Evolutionary conservation across 2,113 vertebrate genomes (phyloP), one percentile per base, ranked within the genome.

Genomic region (Globicephala melas): DNA sequence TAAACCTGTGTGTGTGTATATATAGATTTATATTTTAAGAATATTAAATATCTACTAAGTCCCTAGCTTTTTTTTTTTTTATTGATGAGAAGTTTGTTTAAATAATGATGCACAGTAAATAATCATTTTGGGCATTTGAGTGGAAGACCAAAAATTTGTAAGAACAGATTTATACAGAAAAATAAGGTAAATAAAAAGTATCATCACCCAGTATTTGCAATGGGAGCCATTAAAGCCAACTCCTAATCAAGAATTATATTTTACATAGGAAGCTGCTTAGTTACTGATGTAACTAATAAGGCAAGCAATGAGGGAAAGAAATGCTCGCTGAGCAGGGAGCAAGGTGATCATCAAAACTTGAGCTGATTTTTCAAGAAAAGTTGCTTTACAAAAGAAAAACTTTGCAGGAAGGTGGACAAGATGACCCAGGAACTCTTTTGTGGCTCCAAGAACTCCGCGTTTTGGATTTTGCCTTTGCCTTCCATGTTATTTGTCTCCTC

Each of bases 21-120:
- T 86, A 41, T 36, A 60, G 12, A 41, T 68, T 70, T 95, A 38
- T 85, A 63, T 58, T 71, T 70, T 84, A 50, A 95, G 20, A 92
- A 53, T 41, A 80, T 85, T 33, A 95, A 84, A 44, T 89, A 53
- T 62, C 67, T 89, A 13, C 80, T 96, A 74, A 50, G 11, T 67
- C 11, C 33, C 58, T 91, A 58, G 73, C 25, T 91, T 26, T 96
- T 93, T 33, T 96, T 96, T 63, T 58, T 86, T 41, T 86, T 79
- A 73, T 38, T 77, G 18, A 62, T 77, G 28, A 89, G 47, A 90
- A 71, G 3, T 81, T 76, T 50, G 14, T 47, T 92, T 89, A 33
- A 79, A 87, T 84, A 77, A 58, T 70, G 68, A 91, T 63, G 5
- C 6, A 68, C 86, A 84, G n/a, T 90, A 92, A 97, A 62, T 73